These are phyloP conservation scores for Neotragus moschatus DNA, from an alignment of 2,113 vertebrate species.

Conservation along the genomic window DNA sequence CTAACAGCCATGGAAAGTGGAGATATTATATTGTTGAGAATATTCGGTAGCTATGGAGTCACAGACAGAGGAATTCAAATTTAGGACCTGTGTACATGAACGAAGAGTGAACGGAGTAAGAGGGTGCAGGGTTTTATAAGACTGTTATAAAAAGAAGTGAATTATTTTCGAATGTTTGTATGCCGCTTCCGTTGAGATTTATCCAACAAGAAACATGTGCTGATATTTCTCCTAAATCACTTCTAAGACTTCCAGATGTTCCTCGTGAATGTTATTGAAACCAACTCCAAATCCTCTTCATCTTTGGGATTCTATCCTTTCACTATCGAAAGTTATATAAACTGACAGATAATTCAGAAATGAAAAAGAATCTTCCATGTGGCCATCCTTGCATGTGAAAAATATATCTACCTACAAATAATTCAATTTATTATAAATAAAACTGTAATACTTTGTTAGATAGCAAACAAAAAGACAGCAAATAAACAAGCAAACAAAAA, in stretches of 20 bases:
- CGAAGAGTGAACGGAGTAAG: neutral
- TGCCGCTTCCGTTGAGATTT: constrained; percentile 27
- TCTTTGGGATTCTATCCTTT: constrained; percentile 49
- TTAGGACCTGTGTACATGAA: neutral
- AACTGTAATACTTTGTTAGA: neutral
- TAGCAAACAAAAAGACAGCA: neutral
- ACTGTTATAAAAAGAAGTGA: neutral
- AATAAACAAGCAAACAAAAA: neutral
- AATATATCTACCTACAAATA: neutral
- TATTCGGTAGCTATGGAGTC: neutral
- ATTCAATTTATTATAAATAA: neutral
- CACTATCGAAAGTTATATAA: constrained; percentile 44
- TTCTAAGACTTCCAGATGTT: constrained; percentile 61
- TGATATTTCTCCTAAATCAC: constrained; percentile 53
- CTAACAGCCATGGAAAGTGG: neutral
- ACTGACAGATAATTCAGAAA: constrained; percentile 20
- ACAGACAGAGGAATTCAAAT: neutral
- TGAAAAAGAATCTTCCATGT: neutral
- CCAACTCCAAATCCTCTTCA: constrained; percentile 32
- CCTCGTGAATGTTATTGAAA: constrained; percentile 52
- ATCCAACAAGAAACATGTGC: constrained; percentile 55
- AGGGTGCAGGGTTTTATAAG: neutral
- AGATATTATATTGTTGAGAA: neutral
- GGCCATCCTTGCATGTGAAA: constrained; percentile 21
- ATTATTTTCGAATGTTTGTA: constrained; percentile 40